Evolutionary conservation across 2,797 vertebrate genomes (phyloP), one percentile per base, ranked within the genome.

Genomic region (Eutrigla gurnardus): DNA sequence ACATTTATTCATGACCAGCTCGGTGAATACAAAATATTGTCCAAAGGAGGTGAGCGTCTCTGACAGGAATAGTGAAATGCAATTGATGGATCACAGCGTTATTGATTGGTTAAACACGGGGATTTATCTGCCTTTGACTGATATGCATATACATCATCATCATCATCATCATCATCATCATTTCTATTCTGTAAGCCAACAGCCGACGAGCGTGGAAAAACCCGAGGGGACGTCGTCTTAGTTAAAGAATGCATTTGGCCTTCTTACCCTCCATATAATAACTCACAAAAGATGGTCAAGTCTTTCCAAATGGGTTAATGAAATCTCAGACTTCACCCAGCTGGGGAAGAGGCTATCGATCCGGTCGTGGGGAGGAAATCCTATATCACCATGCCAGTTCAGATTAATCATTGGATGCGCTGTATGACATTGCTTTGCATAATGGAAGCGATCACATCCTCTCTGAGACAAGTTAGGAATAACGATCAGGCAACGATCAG

Each of bases 301-400:
- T 90, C 81, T 89, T 91, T 91, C 83, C 84, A 93, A 94, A 94
- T 89, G 89, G 93, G 93, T 94, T 94, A 94, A 95, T 94, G 93
- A 94, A 95, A 95, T 95, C 90, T 90, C 90, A 89, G 91, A 91
- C 90, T 91, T 92, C 87, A 86, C 88, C 86, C 80, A 81, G 86
- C 76, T 72, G 84, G 91, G 89, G 89, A 93, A 87, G 86, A 89
- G 73, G 66, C 67, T 91, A 95, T 95, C 84, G 94, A 95, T 95
- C 81, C 72, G 46, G n/a, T 83, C 58, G 86, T 80, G 81, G 87
- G 84, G 86, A 91, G 89, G 89, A 92, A 94, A 94, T 95, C 88
- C 93, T 92, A 94, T 94, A 93, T 91, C 73, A 83, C 81, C 50
- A 65, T 83, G 88, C 87, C 88, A 90, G 89, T 94, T 92, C 90